Evolutionary conservation across 2,888 invertebrate species (phyloP), one percentile per base, ranked within the genome.

Genomic region (Drosophila antonietae): DNA sequence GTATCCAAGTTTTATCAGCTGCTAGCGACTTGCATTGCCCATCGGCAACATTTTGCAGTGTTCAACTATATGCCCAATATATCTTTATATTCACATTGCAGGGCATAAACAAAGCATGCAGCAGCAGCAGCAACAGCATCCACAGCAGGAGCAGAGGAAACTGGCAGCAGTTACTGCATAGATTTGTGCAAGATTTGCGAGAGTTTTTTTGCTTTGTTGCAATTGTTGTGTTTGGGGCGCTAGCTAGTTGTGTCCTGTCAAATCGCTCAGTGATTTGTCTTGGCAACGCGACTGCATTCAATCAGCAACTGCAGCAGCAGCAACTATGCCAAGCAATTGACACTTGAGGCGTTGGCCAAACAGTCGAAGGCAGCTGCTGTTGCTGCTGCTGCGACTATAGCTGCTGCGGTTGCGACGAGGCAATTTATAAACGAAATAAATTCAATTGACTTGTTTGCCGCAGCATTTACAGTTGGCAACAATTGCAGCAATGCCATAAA

Each of bases 391-490:
- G 39, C 3, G 5, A 62, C 65, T 66, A 67, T 39, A 31, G 65
- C 41, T 64, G 67, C 28, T 59, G 57, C n/a, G 51, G 74, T 43
- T 66, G 66, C 56, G 35, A 55, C 60, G 47, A 60, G 78, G 89
- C 89, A 89, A 85, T 85, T 86, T 86, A 86, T 89, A 85, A 85
- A 81, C 89, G 86, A 88, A 89, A 86, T 89, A 89, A 86, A 86
- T 89, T 88, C 88, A 88, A 89, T 89, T 89, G 89, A 88, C 86
- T 86, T 86, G 89, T 88, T 86, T 86, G 86, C 89, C 79, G 83
- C 85, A 84, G 89, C 89, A 88, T 86, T 86, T 89, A 86, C 86
- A 86, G 86, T 86, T 89, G 89, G 88, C 86, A 86, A 89, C 89
- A 86, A 89, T 89, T 88, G 89, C 86, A 75, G 86, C 89, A 85